Percentiles rank a stretch among this genome's conserved stretches.
Evolutionary conservation across 2,888 invertebrate species (phyloP).

Genomic region (Periphyllus acericola): DNA sequence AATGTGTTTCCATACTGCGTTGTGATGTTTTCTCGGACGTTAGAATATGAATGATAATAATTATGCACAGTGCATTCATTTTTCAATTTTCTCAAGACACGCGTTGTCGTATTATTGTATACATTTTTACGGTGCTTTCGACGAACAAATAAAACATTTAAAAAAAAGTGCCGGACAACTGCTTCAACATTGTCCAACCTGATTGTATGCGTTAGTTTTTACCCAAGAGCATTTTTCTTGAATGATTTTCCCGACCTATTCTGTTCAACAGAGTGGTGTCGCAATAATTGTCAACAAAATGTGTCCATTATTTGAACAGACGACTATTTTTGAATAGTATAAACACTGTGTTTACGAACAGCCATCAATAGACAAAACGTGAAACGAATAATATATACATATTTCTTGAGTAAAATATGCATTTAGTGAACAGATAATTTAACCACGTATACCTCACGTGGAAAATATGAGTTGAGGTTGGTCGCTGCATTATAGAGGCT

Average conservation of each 20-base stretch:
- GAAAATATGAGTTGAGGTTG: not conserved
- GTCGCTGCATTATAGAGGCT: not conserved
- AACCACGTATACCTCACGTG: not conserved
- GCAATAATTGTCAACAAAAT: not conserved
- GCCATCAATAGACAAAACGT: not conserved
- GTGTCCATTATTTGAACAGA: not conserved
- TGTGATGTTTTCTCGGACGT: not conserved
- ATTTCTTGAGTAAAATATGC: not conserved
- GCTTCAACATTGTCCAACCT: constrained; percentile 23
- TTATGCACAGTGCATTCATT: not conserved
- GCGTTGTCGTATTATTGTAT: not conserved
- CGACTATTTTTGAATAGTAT: constrained; percentile 14
- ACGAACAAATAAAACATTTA: not conserved
- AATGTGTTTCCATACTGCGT: no score
- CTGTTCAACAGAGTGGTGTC: not conserved
- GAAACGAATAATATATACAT: not conserved
- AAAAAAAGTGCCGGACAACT: not conserved
- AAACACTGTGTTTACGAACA: constrained; percentile 11
- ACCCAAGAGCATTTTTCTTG: not conserved
- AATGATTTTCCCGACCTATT: constrained; percentile 22
- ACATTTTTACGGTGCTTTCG: not conserved
- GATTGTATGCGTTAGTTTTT: not conserved
- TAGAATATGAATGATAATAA: constrained; percentile 1
- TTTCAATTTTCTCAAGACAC: not conserved
- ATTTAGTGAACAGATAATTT: not conserved